Evolutionary conservation across 1,140 invertebrate species (phyloP).

Genomic region (Araneus ventricosus): DNA sequence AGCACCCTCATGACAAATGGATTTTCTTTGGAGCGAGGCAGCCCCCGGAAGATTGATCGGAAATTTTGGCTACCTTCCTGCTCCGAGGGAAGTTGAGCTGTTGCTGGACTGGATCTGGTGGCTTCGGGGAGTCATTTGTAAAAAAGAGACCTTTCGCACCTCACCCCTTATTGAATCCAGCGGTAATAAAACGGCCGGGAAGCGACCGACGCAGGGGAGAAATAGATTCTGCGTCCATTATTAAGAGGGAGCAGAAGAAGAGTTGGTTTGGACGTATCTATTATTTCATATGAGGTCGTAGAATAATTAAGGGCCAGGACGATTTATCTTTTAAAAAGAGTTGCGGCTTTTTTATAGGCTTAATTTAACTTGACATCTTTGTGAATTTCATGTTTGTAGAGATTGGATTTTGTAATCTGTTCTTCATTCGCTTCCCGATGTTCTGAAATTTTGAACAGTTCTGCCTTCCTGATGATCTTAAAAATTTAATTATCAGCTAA

Average conservation of each 20-base stretch:
- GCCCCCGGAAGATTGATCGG: constrained; percentile 3
- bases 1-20: constrained; percentile 11
- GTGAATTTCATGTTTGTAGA: too few species aligned
- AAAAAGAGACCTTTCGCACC: constrained; percentile 8
- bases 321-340: neutral
- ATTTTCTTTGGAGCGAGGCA: constrained; percentile 28
- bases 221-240: neutral
- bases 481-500: too few species aligned
- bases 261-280: neutral
- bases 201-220: neutral
- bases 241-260: neutral
- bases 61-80: constrained; percentile 33
- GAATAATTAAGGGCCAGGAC: neutral
- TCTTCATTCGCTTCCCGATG: too few species aligned
- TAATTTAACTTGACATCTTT: neutral
- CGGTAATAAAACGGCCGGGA: neutral
- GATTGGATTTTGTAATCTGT: too few species aligned
- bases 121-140: constrained; percentile 25
- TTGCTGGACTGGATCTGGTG: neutral
- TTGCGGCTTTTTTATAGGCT: neutral
- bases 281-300: neutral
- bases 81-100: constrained; percentile 21
- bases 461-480: too few species aligned
- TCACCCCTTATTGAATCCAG: constrained; percentile 10
- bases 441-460: too few species aligned